A percentile compares a stretch with the other conserved stretches of the same genome.
These are phyloP conservation scores for Heliopora coerulea DNA, from an alignment of 92 coral and sea anemone species.

Conservation along the genomic window DNA sequence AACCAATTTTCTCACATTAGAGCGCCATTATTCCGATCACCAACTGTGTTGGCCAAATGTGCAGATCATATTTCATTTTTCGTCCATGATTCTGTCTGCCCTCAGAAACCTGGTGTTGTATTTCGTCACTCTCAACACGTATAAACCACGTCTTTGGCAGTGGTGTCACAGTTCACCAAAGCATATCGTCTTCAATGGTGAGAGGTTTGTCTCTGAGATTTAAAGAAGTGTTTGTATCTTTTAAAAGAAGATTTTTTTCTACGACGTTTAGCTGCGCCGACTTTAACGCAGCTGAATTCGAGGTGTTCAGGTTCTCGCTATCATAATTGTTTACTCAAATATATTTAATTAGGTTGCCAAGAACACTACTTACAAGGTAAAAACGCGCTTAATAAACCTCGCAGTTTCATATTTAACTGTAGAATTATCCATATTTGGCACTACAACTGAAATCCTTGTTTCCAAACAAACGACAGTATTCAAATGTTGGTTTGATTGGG, in stretches of 20 bases:
- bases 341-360: background rate
- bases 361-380: constrained; percentile 32
- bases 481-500: too few relatives aligned
- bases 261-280: background rate
- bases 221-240: too few relatives aligned
- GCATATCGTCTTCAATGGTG: too few relatives aligned
- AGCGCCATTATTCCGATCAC: constrained; percentile 17
- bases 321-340: background rate
- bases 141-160: background rate
- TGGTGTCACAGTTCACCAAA: too few relatives aligned
- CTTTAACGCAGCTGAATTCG: background rate
- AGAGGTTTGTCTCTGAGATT: too few relatives aligned
- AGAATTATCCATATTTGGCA: constrained; percentile 29
- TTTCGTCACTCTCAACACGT: constrained; percentile 16
- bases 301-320: background rate
- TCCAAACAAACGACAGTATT: too few relatives aligned
- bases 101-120: constrained; percentile 10
- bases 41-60: constrained; percentile 17
- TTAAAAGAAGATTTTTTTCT: constrained; percentile 9
- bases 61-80: constrained; percentile 33
- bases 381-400: background rate
- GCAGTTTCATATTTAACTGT: background rate
- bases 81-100: too few relatives aligned
- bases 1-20: constrained; percentile 29
- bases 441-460: too few relatives aligned